Conservation (phyloP, 2,113 vertebrate genomes). For the Lophura nycthemera region DNA sequence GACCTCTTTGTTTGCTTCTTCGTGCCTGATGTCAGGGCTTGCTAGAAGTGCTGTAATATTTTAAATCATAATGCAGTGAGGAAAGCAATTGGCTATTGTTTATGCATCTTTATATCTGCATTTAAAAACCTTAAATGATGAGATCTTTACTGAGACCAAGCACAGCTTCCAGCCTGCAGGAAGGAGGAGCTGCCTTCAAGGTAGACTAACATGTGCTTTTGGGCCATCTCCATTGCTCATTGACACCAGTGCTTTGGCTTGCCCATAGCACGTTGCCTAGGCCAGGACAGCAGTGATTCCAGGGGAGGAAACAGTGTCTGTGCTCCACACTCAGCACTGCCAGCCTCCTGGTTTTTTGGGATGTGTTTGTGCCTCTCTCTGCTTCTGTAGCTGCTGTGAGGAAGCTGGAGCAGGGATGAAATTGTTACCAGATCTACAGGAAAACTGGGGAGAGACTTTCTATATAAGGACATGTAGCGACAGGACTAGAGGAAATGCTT, state of each 20-base stretch:
- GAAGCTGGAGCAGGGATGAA: not conserved
- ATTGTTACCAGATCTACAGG: not conserved
- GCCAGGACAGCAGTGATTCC: not conserved
- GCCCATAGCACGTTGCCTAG: accelerated
- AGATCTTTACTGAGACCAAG: not conserved
- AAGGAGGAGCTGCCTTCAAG: not conserved
- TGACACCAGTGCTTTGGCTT: not conserved
- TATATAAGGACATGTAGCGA: too few species aligned
- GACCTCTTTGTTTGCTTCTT: constrained; percentile 56
- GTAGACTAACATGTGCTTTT: accelerated
- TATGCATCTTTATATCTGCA: not conserved
- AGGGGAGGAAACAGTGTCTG: not conserved
- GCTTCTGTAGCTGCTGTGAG: not conserved
- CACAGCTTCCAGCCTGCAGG: not conserved
- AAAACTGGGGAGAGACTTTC: too few species aligned
- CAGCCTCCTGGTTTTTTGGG: not conserved
- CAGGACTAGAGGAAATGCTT: too few species aligned
- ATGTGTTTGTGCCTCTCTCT: not conserved
- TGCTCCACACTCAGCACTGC: not conserved
- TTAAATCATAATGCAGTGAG: constrained; percentile 30
- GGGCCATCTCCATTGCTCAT: not conserved
- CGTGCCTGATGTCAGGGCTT: constrained; percentile 48
- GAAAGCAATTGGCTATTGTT: not conserved
- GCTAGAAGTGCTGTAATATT: constrained; percentile 45
- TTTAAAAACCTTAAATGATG: not conserved